phyloP scores from a whole-genome alignment of 2,888 invertebrate genomes.

The Agriopis aurantiaria region DNA sequence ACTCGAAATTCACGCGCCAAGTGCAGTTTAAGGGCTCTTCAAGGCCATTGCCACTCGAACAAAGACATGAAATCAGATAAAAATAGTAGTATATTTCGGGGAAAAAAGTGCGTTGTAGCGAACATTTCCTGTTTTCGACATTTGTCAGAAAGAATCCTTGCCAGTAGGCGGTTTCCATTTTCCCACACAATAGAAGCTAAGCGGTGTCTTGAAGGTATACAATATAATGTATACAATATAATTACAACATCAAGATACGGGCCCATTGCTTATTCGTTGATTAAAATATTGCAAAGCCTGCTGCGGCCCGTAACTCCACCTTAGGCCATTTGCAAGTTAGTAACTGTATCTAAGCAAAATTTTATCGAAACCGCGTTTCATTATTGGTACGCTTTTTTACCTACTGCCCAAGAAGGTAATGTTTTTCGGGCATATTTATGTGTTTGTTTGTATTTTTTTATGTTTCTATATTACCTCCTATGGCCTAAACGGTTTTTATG shows the following conservation, averaged over 20 bases:
- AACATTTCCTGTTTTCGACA: conserved; percentile 15
- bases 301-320: neutral
- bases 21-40: conserved; percentile 22
- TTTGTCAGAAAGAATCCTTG: neutral
- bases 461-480: no score
- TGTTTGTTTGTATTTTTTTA: no score
- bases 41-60: conserved; percentile 22
- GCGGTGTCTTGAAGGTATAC: neutral
- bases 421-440: no score
- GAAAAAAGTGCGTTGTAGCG: neutral
- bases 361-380: neutral
- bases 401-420: no score
- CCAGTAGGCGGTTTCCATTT: conserved; percentile 8
- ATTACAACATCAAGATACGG: conserved; percentile 6
- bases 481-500: no score
- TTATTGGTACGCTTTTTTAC: no score
- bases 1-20: conserved; percentile 14
- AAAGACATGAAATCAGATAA: conserved; percentile 11
- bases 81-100: conserved; percentile 7
- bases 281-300: neutral
- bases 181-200: conserved; percentile 22
- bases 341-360: neutral
- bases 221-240: no score
- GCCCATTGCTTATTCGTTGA: conserved; percentile 1
- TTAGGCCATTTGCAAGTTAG: neutral